Evolutionary conservation across 2,888 invertebrate species (phyloP), one percentile per base, ranked within the genome.

Genomic region (Scrobipalpa costella): DNA sequence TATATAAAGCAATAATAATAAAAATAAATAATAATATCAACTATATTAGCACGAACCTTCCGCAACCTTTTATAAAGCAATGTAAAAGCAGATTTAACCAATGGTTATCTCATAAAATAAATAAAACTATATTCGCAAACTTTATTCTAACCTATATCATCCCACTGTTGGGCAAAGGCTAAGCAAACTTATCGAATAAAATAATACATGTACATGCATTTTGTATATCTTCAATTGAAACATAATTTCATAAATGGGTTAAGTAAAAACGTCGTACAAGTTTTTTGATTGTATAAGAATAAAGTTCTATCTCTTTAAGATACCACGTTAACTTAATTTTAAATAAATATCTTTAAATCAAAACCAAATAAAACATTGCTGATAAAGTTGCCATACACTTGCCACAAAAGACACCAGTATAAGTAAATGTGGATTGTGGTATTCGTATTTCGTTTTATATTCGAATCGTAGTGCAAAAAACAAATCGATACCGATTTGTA

Each of bases 41-140:
- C 8, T 13, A 47, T n/a, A 52, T 13, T 57, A 64, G 61, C 61
- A 64, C 57, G 8, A 64, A 64, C 61, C 57, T 58, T 61, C 61
- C 58, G 61, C 61, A 64, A 64, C 61, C 61, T 61, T 27, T 64
- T 27, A 15, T 21, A 58, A 57, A 57, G 57, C 59, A 36, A 40
- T 21, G 8, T 17, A 38, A 38, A 61, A 57, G 61, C 61, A 50
- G 15, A 38, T 15, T 15, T 33, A 13, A 33, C n/a, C 13, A 55
- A n/a, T 15, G 27, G 5, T n/a, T 33, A 49, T 15, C 8, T 17
- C 19, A 9, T 49, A 17, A 49, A 49, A 8, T 47, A 47, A 47
- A 47, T 49, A 17, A 17, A 19, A 17, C 49, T 49, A 49, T 49
- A 49, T 9, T 9, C 3, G n/a, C 44, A 3, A 6, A 44, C n/a